These are phyloP conservation scores for Numenius phaeopus DNA, from an alignment of 2,797 vertebrate genomes.

Conservation along the genomic window DNA sequence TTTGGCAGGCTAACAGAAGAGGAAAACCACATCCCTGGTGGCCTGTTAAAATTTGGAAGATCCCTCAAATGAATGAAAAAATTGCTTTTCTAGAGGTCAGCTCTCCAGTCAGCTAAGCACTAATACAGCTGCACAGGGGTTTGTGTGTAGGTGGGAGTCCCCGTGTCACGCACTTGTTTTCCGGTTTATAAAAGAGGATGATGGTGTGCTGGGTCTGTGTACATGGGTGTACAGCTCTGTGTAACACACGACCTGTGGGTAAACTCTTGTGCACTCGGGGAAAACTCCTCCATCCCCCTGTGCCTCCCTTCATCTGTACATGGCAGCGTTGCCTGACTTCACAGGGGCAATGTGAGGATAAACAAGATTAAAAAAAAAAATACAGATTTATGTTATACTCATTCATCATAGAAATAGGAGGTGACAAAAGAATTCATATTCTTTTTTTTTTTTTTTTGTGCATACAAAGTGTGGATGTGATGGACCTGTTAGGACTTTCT, in stretches of 20 bases:
- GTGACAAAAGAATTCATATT: background rate
- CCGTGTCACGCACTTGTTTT: accelerated
- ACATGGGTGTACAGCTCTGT: background rate
- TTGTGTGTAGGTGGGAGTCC: background rate
- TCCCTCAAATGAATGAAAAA: background rate
- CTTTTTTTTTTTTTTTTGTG: background rate
- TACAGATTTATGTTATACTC: background rate
- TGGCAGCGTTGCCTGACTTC: background rate
- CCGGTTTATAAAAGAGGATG: background rate
- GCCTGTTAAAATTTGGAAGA: background rate
- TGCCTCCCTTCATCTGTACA: background rate
- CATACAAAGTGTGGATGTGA: background rate
- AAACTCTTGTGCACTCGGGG: no score
- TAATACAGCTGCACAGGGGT: background rate
- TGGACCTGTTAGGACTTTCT: background rate
- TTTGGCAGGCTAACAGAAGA: background rate
- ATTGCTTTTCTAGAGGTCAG: background rate
- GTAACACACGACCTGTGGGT: accelerated
- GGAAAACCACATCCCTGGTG: background rate
- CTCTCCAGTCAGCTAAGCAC: background rate
- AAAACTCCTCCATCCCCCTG: background rate
- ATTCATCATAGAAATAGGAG: background rate
- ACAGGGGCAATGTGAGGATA: background rate
- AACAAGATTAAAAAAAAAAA: background rate
- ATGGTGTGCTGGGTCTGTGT: no score